Conservation (phyloP, 1,140 invertebrate species). For the Oryzaephilus surinamensis region DNA sequence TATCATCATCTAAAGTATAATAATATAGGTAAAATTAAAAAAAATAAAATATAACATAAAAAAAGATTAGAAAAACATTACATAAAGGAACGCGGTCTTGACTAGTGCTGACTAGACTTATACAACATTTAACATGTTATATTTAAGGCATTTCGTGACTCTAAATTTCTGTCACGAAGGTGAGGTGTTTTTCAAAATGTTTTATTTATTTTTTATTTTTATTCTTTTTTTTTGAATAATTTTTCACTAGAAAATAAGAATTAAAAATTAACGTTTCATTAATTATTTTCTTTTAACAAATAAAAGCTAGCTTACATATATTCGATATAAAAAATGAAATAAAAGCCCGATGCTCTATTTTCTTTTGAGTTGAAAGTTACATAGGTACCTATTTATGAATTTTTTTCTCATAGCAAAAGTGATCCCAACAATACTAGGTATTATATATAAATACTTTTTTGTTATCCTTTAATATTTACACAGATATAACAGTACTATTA, state of each 20-base stretch:
- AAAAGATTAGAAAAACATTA: constrained; percentile 25
- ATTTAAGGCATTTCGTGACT: constrained; percentile 30
- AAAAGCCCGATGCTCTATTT: constrained; percentile 11
- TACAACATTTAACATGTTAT: constrained; percentile 24
- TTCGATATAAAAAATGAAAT: constrained; percentile 12
- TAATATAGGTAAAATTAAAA: too few relatives aligned
- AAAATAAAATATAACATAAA: too few relatives aligned
- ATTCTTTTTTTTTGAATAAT: too few relatives aligned
- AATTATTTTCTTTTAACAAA: too few relatives aligned
- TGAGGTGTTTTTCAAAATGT: constrained; percentile 13
- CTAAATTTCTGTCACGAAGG: constrained; percentile 25
- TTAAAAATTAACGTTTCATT: too few relatives aligned
- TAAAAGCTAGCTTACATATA: too few relatives aligned
- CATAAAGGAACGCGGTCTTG: constrained; percentile 22
- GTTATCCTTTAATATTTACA: constrained; percentile 25
- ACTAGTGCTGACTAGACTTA: constrained; percentile 29
- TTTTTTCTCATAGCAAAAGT: constrained; percentile 25
- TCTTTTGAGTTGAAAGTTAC: too few relatives aligned
- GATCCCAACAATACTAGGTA: constrained; percentile 28
- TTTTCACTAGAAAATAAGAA: too few relatives aligned
- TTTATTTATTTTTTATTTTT: background rate
- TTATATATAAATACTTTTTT: constrained; percentile 25
- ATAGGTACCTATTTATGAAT: too few relatives aligned
- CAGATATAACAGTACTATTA: constrained; percentile 20
- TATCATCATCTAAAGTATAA: too few relatives aligned